Percentiles rank a stretch among this genome's conserved stretches.
Conservation (phyloP, 2,888 invertebrate genomes). For the Caenorhabditis doughertyi region DNA sequence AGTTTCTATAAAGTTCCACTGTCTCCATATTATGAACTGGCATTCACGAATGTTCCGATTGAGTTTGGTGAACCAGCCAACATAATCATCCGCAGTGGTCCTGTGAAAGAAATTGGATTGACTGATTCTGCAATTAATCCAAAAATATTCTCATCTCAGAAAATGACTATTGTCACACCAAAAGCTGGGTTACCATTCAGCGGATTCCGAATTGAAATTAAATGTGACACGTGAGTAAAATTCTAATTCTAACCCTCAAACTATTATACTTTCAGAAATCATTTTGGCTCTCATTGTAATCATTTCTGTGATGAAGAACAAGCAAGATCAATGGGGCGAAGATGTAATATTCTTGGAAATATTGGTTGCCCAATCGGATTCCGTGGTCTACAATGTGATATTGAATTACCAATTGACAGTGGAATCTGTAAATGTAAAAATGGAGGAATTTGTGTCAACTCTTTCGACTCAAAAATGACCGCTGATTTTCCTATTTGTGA, state of each 20-base stretch:
- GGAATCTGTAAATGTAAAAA: conserved; percentile 39
- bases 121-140: conserved; percentile 29
- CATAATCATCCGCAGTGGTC: conserved; percentile 31
- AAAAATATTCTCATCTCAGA: conserved; percentile 30
- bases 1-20: conserved; percentile 30
- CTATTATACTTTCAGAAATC: conserved; percentile 25
- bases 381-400: conserved; percentile 33
- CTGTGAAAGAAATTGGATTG: conserved; percentile 27
- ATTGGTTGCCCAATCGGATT: conserved; percentile 39
- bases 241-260: background rate
- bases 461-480: conserved; percentile 9
- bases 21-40: conserved; percentile 29
- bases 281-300: conserved; percentile 31
- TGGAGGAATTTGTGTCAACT: conserved; percentile 40
- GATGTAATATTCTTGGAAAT: conserved; percentile 36
- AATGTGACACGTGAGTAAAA: conserved; percentile 24
- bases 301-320: conserved; percentile 24
- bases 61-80: conserved; percentile 25
- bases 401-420: conserved; percentile 4
- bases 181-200: conserved; percentile 28
- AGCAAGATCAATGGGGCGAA: conserved; percentile 4
- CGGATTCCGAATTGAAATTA: conserved; percentile 29
- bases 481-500: conserved; percentile 30
- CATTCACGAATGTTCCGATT: conserved; percentile 22
- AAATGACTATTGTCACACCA: conserved; percentile 21